Evolutionary conservation across 2,888 invertebrate species (phyloP).

Genomic region (Taphrorychus bicolor): DNA sequence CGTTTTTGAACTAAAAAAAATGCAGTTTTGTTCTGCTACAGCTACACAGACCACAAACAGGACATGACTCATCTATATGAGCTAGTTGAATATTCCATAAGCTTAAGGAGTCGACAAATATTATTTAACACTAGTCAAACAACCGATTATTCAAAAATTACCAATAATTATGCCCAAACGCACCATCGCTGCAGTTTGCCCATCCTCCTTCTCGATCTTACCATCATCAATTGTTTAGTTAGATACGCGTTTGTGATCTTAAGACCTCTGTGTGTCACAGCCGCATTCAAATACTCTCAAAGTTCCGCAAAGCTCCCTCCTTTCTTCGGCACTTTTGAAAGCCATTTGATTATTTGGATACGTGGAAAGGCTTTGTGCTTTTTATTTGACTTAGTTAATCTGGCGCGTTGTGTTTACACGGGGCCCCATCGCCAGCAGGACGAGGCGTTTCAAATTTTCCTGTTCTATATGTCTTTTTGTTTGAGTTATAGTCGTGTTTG

Average conservation of each 20-base stretch:
- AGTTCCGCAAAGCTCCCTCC: neutral
- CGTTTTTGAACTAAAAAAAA: too few relatives aligned
- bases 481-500: slow-evolving; percentile 28
- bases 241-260: neutral
- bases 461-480: slow-evolving; percentile 17
- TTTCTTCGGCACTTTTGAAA: slow-evolving; percentile 51
- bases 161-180: neutral
- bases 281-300: neutral
- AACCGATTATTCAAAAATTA: neutral
- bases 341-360: slow-evolving; percentile 52
- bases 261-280: neutral
- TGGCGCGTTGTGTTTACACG: slow-evolving; percentile 47
- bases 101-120: too few relatives aligned
- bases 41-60: too few relatives aligned
- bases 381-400: slow-evolving; percentile 52
- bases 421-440: too few relatives aligned
- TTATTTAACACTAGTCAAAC: neutral
- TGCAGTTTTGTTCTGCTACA: too few relatives aligned
- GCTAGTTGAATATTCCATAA: neutral
- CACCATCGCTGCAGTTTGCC: neutral
- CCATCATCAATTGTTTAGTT: too few relatives aligned
- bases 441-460: slow-evolving; percentile 21
- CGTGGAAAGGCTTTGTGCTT: slow-evolving; percentile 50
- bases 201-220: neutral
- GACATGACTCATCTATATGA: too few relatives aligned